phyloP scores from a whole-genome alignment of 1,140 invertebrate species.

The Brachystomella parvula region DNA sequence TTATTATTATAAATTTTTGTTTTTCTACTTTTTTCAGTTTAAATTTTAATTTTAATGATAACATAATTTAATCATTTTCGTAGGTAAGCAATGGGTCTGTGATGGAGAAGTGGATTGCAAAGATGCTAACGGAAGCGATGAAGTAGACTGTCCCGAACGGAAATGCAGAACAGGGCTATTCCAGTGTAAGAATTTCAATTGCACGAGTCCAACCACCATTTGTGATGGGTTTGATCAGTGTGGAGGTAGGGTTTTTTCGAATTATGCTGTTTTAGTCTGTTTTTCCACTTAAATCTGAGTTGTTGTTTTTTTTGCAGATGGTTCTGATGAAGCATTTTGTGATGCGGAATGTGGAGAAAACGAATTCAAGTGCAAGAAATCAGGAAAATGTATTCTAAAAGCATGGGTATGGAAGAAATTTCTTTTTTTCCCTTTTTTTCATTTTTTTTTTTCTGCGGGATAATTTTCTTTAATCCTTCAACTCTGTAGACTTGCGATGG shows the following conservation, averaged over 20 bases:
- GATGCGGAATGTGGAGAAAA: conserved; percentile 75
- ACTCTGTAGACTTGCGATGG: conserved; percentile 11
- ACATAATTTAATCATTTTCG: no score
- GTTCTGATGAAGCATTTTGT: conserved; percentile 72
- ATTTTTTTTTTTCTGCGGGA: not conserved
- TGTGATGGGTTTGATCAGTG: conserved; percentile 77
- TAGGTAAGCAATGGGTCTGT: conserved; percentile 3
- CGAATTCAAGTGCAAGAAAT: conserved; percentile 85
- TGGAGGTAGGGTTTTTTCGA: conserved; percentile 47
- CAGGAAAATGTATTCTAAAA: conserved; percentile 83
- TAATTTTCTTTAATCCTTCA: not conserved
- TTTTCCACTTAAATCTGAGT: conserved; percentile 33
- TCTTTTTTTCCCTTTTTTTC: not conserved
- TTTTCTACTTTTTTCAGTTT: not conserved
- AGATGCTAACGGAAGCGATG: conserved; percentile 73
- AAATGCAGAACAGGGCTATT: conserved; percentile 70
- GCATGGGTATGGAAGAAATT: conserved; percentile 90
- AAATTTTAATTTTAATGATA: not conserved
- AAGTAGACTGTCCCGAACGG: conserved; percentile 48
- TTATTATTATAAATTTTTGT: not conserved
- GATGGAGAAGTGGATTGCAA: conserved; percentile 63
- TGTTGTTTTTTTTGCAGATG: conserved; percentile 67
- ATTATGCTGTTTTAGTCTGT: not conserved
- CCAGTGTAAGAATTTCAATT: conserved; percentile 80
- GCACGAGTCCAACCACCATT: conserved; percentile 80